These are phyloP conservation scores for Platanista minor DNA, from an alignment of 2,113 vertebrate genomes.

Conservation along the genomic window DNA sequence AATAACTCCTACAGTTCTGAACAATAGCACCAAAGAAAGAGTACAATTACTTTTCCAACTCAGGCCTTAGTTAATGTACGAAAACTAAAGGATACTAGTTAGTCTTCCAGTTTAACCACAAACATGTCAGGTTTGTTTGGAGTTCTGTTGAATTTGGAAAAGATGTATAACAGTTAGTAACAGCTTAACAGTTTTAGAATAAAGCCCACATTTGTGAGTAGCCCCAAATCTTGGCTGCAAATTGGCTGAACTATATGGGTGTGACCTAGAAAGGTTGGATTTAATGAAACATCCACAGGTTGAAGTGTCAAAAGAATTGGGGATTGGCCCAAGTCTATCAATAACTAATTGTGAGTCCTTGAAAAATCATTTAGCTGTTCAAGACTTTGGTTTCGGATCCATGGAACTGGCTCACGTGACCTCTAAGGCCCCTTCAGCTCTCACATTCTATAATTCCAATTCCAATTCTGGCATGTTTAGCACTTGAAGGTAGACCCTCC, in stretches of 20 bases:
- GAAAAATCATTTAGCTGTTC: constrained; percentile 31
- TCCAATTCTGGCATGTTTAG: not conserved
- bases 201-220: not conserved
- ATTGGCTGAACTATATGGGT: not conserved
- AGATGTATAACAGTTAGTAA: not conserved
- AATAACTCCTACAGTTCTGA: not conserved
- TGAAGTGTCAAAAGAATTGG: not conserved
- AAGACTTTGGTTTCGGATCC: not conserved
- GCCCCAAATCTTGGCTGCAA: constrained; percentile 9
- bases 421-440: not conserved
- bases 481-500: not conserved
- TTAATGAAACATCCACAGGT: not conserved
- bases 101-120: constrained; percentile 10
- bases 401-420: not conserved
- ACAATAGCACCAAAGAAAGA: not conserved
- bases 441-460: not conserved
- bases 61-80: not conserved
- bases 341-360: not conserved
- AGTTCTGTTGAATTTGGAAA: not conserved
- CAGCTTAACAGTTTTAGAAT: not conserved
- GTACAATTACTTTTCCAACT: not conserved
- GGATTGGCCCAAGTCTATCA: not conserved
- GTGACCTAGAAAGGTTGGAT: not conserved
- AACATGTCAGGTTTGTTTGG: not conserved
- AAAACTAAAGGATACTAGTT: not conserved